These are phyloP conservation scores for Euglossa dilemma DNA, from an alignment of 1,140 invertebrate genomes.

Conservation along the genomic window DNA sequence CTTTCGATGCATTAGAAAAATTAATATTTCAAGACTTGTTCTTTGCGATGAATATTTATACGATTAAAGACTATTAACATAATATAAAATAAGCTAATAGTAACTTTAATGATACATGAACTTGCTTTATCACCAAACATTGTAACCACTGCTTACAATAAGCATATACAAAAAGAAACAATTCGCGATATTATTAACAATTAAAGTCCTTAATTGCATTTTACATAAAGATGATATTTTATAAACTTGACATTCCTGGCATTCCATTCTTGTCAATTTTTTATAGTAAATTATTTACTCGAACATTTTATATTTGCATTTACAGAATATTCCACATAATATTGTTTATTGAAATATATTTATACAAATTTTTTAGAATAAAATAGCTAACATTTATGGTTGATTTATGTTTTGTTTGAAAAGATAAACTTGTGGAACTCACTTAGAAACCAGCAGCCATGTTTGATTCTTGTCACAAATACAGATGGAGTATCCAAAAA, in stretches of 20 bases:
- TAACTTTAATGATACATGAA: background rate
- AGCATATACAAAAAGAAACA: background rate
- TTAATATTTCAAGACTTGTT: background rate
- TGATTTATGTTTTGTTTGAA: background rate
- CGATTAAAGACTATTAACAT: background rate
- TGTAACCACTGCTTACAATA: background rate
- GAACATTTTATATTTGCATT: background rate
- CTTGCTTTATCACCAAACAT: background rate
- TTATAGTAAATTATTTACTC: background rate
- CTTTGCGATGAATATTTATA: background rate
- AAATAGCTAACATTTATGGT: background rate
- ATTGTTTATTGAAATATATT: background rate
- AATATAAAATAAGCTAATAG: background rate
- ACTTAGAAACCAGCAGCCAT: constrained; percentile 20
- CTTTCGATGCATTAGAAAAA: background rate
- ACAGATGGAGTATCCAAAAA: constrained; percentile 39
- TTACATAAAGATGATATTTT: background rate
- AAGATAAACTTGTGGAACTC: background rate
- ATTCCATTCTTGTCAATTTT: background rate
- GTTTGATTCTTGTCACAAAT: constrained; percentile 30
- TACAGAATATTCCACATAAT: background rate
- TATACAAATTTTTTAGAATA: background rate
- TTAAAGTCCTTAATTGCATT: too few species aligned
- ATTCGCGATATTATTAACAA: background rate
- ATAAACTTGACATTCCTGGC: background rate